Conservation (phyloP, 2,888 invertebrate species). For the Andricus quercusramuli region DNA sequence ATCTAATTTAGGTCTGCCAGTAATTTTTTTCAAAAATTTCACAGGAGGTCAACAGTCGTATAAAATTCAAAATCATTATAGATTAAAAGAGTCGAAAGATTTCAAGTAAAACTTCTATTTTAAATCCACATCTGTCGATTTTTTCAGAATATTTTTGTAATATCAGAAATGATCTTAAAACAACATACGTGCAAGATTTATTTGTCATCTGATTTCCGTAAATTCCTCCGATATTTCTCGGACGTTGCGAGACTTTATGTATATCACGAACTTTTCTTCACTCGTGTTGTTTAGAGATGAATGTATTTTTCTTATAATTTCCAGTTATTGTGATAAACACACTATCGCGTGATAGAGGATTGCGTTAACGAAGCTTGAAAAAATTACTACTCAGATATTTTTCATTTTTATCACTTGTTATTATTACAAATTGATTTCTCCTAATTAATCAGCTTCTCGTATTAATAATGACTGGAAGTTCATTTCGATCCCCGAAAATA, state of each 20-base stretch:
- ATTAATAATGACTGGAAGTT: background rate
- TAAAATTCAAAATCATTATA: background rate
- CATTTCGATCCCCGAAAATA: background rate
- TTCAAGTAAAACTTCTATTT: too few relatives aligned
- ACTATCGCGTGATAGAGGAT: conserved; percentile 13
- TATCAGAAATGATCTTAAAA: background rate
- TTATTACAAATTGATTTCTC: conserved; percentile 16
- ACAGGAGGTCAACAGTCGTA: background rate
- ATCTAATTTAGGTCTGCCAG: background rate
- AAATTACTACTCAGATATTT: background rate
- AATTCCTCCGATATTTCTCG: background rate
- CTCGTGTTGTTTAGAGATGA: conserved; percentile 15
- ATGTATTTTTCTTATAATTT: conserved; percentile 45
- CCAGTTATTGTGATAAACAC: conserved; percentile 27
- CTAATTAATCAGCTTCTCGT: background rate
- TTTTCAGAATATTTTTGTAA: background rate
- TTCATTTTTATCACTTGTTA: background rate
- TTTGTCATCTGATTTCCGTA: background rate
- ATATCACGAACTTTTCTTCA: conserved; percentile 6
- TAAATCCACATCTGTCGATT: too few relatives aligned
- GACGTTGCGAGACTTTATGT: background rate
- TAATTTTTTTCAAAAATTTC: background rate
- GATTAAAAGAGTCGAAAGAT: too few relatives aligned
- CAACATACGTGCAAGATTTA: background rate
- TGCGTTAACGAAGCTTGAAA: conserved; percentile 17